A percentile compares a stretch with the other conserved stretches of the same genome.
phyloP scores from a whole-genome alignment of 2,888 invertebrate genomes.

The Zaprionus lineosus region DNA sequence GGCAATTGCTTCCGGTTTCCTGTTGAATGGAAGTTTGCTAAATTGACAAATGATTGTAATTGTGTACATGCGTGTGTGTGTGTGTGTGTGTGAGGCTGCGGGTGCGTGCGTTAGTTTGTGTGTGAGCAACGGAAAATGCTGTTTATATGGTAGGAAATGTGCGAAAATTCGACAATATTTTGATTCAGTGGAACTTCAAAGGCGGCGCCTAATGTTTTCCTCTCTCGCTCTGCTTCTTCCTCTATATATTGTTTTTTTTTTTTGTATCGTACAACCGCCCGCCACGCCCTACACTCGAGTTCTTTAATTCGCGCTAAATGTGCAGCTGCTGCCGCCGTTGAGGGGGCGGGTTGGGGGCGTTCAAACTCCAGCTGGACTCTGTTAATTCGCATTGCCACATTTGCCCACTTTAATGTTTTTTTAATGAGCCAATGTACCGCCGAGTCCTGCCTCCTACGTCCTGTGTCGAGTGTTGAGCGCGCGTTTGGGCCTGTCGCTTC shows the following conservation, averaged over 20 bases:
- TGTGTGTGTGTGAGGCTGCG: slow-evolving; percentile 19
- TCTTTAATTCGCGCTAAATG: slow-evolving; percentile 56
- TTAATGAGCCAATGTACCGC: slow-evolving; percentile 61
- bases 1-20: slow-evolving; percentile 77
- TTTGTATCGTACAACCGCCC: slow-evolving; percentile 12
- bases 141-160: slow-evolving; percentile 68
- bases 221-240: slow-evolving; percentile 3
- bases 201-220: slow-evolving; percentile 12
- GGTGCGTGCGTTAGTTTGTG: slow-evolving; percentile 31
- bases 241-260: neutral
- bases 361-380: slow-evolving; percentile 32
- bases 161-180: slow-evolving; percentile 68
- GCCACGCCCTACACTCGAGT: slow-evolving; percentile 29
- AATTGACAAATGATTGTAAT: slow-evolving; percentile 74
- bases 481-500: neutral
- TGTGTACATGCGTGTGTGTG: slow-evolving; percentile 23
- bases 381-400: slow-evolving; percentile 59
- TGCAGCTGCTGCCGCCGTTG: slow-evolving; percentile 21
- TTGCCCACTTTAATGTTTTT: slow-evolving; percentile 74
- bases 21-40: slow-evolving; percentile 71
- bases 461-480: slow-evolving; percentile 23
- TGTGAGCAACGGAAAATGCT: slow-evolving; percentile 55
- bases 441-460: slow-evolving; percentile 24
- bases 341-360: too few species aligned
- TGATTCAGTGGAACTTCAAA: slow-evolving; percentile 40